Base-by-base conservation (phyloP, 1,140 invertebrate genomes). In the Dendrolimus kikuchii region DNA sequence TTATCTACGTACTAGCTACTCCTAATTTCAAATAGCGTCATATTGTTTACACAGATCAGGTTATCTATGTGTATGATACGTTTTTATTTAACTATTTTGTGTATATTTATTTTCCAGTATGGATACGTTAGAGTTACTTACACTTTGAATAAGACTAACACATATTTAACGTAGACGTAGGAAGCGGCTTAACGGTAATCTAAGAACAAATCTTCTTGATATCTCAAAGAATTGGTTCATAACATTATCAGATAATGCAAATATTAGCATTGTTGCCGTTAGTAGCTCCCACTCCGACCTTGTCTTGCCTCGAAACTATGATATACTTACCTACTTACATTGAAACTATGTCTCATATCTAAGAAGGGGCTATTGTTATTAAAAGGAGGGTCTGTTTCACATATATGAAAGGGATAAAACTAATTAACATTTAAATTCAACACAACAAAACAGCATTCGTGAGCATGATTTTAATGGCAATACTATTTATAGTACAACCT, bases 181-280 rank as follows among this genome's bases (percentile, higher is more conserved):
- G 49, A 36, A 50, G 56, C 55, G 66, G 78, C 75, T 83, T 81
- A 83, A 51, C 64, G 62, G 66, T 83, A 86, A 86, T 83, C 82
- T 81, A 44, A 78, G 71, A 77, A 70, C 71, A 86, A 86, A 86
- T 86, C 74, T 81, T 66, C 69, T 70, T 76, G 71, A 67, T 81
- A 81, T 78, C 81, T 70, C 66, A 68, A 62, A 61, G 70, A 81
- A 83, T 81, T 81, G 76, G 80, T 80, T 74, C 74, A 78, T 71
- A 83, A 76, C 78, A 76, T 83, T 83, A 86, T 86, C 82, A 64
- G 64, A 45, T 52, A 65, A 54, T 53, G 65, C 72, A 82, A 83
- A 86, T 86, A 82, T 83, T 86, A 62, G 71, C 68, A 49, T 41
- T 66, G 63, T 65, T 64, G 62, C 71, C 72, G 70, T 77, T 70